phyloP scores from a whole-genome alignment of 2,888 invertebrate species.

The Chorisops tibialis region DNA sequence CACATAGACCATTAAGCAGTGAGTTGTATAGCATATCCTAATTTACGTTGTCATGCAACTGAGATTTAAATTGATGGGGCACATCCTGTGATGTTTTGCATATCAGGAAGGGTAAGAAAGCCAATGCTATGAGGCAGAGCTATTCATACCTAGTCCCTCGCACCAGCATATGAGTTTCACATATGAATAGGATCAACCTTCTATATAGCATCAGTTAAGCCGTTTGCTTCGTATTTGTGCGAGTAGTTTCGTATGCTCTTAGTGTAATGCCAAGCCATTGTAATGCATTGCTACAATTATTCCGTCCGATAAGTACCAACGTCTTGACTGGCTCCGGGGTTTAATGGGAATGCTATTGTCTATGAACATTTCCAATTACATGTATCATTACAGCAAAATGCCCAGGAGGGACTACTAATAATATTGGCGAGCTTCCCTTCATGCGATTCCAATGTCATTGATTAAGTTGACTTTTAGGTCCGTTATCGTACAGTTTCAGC shows the following conservation, averaged over 20 bases:
- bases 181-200: no score
- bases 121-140: no score
- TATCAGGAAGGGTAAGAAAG: not conserved
- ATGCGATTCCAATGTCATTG: not conserved
- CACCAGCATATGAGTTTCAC: no score
- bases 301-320: not conserved
- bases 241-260: no score
- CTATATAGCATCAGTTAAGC: no score
- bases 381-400: slow-evolving; percentile 19
- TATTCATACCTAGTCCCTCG: no score
- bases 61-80: slow-evolving; percentile 23
- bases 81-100: slow-evolving; percentile 21
- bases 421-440: not conserved
- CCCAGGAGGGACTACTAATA: not conserved
- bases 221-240: no score
- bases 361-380: slow-evolving; percentile 21
- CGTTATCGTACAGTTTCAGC: no score
- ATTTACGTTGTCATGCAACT: slow-evolving; percentile 25
- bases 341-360: slow-evolving; percentile 8
- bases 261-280: no score
- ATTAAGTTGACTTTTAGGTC: not conserved
- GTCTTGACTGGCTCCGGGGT: slow-evolving; percentile 7
- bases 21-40: slow-evolving; percentile 21
- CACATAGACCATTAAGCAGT: slow-evolving; percentile 16
- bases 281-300: no score